Evolutionary conservation across 2,797 vertebrate genomes (phyloP), one percentile per base, ranked within the genome.

Genomic region (Tadarida brasiliensis): DNA sequence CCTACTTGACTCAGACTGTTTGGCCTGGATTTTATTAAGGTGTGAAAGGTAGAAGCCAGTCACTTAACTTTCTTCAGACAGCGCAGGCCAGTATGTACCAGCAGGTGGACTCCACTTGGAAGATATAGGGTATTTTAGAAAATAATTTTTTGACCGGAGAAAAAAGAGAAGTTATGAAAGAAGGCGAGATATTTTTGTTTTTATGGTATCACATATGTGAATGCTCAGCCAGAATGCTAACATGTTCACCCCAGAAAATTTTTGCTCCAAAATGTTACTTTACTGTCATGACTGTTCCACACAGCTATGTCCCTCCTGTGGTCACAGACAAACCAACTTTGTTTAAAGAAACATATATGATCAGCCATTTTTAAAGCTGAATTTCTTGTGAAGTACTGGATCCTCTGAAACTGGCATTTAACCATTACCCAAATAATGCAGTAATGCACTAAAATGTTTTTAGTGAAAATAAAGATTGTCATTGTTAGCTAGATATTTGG

Each of bases 11-110:
- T 93, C 51, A 57, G 63, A 85, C 70, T 35, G 4, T 26, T 22
- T 73, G 51, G 57, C 10, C 81, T 96, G 44, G 47, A 49, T 91
- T 86, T 96, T 92, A 63, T 89, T 86, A 95, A 88, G 77, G 51
- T 96, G 68, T 92, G 65, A 77, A 97, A 90, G 73, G 85, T 65
- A 68, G 10, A 59, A 61, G 67, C 28, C 49, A 63, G 68, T 85
- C 61, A 51, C 44, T 77, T 91, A 91, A 87, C 87, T 85, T 73
- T 88, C 44, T 51, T 94, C 82, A 94, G 56, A 68, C 87, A 59
- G 24, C 26, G 1, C 1, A 17, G 22, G n/a, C n/a, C 3, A 39
- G 26, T 63, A 91, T 86, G 54, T 28, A 59, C 3, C 54, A 51
- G 91, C 24, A 87, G 80, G 83, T 33, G 28, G 73, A 54, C n/a